These are phyloP conservation scores for Nycticebus coucang DNA, from an alignment of 2,113 vertebrate species.

Conservation along the genomic window DNA sequence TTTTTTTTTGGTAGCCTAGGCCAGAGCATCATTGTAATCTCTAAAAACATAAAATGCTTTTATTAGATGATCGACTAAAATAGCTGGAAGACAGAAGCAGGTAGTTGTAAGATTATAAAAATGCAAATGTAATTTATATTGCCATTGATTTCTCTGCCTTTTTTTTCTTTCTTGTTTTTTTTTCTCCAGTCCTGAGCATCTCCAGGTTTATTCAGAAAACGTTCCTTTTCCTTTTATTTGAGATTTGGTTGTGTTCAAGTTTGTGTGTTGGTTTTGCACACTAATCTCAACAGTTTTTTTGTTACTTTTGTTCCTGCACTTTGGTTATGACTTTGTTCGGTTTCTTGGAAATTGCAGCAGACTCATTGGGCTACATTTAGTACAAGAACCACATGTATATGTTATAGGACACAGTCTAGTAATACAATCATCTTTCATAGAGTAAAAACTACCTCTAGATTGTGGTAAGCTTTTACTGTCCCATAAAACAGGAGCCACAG, in stretches of 20 bases:
- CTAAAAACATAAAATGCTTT: conserved; percentile 82
- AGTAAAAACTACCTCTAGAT: conserved; percentile 79
- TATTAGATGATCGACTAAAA: conserved; percentile 83
- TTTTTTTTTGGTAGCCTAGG: conserved; percentile 73
- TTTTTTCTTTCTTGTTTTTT: conserved; percentile 39
- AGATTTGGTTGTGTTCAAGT: conserved; percentile 37
- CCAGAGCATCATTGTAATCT: conserved; percentile 80
- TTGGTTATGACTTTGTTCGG: conserved; percentile 35
- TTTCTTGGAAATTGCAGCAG: conserved; percentile 40
- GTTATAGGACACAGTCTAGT: conserved; percentile 64
- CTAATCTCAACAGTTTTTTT: conserved; percentile 48
- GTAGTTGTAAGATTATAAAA: conserved; percentile 81
- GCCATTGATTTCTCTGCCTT: conserved; percentile 63
- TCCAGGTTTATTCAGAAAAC: conserved; percentile 48
- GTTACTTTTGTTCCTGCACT: conserved; percentile 8
- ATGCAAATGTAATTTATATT: conserved; percentile 79
- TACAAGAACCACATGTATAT: conserved; percentile 14
- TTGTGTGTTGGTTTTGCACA: conserved; percentile 64
- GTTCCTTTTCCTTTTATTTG: conserved; percentile 70
- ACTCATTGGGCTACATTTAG: neutral
- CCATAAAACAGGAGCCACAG: conserved; percentile 78
- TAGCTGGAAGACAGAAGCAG: conserved; percentile 82
- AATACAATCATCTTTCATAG: conserved; percentile 68
- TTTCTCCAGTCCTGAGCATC: conserved; percentile 69
- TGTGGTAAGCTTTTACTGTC: conserved; percentile 77